Base-by-base conservation (phyloP, 2,797 vertebrate species). In the Ctenopoma kingsleyae region DNA sequence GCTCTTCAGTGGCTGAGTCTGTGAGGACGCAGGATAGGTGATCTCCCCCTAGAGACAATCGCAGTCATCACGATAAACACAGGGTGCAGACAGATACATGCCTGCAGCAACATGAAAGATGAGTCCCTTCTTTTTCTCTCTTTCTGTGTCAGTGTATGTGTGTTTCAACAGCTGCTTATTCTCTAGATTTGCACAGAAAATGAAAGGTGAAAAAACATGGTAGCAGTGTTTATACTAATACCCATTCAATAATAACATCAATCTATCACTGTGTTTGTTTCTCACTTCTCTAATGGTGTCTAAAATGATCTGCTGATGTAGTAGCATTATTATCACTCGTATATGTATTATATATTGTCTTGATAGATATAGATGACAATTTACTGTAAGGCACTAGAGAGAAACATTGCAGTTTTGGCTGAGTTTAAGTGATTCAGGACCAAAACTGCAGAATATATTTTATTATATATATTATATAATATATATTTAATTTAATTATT, bases 1-100 rank as follows among this genome's bases (percentile, higher is more conserved):
- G 27, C 60, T 71, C 36, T 40, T 58, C 52, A 59, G 17, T 43
- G n/a, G n/a, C n/a, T n/a, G 60, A 52, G 46, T 68, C 44, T 69
- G 25, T 71, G 63, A 68, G 69, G 30, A 76, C 55, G 50, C 55
- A 38, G 59, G 47, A 73, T 58, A 66, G 55, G 59, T 77, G 70
- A 69, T 85, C 73, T 51, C 48, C 50, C 59, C 13, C 22, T 3
- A 8, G 79, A 83, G 67, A 82, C 62, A 48, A 71, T 65, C 19
- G 3, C 62, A 64, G 64, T 76, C 61, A 75, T 46, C 51, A 43
- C 1, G 15, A 60, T 73, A 70, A 73, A 77, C 55, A 44, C 58
- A 20, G 40, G 56, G 60, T 54, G 36, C 41, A 48, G 35, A 77
- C 36, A 35, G 74, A 84, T 74, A 25, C 20, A 22, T 2, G n/a